Conservation (phyloP, 2,797 vertebrate species). For the Bradypodion ventrale region DNA sequence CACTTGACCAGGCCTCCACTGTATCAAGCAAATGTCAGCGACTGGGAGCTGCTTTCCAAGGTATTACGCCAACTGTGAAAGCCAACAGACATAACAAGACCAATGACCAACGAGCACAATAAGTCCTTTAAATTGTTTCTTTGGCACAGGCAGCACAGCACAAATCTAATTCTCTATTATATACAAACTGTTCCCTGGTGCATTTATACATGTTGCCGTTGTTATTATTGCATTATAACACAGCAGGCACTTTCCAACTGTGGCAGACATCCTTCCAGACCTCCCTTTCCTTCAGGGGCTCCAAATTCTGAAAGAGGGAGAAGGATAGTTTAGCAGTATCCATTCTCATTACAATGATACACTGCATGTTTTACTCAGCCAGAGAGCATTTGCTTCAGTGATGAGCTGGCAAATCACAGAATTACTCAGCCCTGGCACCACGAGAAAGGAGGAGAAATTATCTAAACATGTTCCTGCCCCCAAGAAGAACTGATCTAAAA, state of each 20-base stretch:
- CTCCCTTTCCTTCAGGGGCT: no score
- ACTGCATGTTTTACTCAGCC: neutral
- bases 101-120: neutral
- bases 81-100: conserved; percentile 28
- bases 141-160: neutral
- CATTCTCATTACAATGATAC: neutral
- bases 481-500: neutral
- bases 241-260: neutral
- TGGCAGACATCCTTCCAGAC: neutral
- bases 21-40: neutral
- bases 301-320: no score
- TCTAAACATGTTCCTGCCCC: neutral
- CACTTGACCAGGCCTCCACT: neutral
- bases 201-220: conserved; percentile 4
- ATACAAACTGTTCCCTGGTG: conserved; percentile 26
- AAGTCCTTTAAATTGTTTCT: neutral
- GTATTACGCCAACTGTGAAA: neutral
- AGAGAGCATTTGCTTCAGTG: neutral
- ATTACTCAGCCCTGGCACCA: neutral
- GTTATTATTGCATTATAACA: neutral
- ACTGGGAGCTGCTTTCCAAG: neutral
- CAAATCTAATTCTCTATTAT: conserved; percentile 1
- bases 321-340: neutral
- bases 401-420: neutral
- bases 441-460: neutral